Base-by-base conservation (phyloP, 37 sponge, comb jelly and placozoan species). In the Bolinopsis microptera region DNA sequence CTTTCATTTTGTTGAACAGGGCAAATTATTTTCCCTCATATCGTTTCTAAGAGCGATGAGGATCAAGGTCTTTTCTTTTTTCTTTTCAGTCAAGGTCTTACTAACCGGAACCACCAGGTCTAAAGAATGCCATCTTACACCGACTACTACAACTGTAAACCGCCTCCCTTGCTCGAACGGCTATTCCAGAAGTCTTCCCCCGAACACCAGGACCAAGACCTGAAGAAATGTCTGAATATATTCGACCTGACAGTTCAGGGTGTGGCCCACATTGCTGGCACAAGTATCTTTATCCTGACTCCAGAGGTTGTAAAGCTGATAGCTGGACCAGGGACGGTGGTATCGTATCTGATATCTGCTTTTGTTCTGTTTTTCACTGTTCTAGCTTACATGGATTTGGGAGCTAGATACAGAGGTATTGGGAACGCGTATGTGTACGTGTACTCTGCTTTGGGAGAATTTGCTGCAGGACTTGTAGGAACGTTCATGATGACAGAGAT, bases 191-290 rank as follows among this genome's bases (percentile, higher is more conserved):
- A n/a, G 26, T 30, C 26, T n/a, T 30, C 26, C n/a, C 75, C 75
- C 26, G n/a, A 72, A 28, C 26, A 24, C 31, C 3, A 72, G 26
- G 75, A 72, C 2, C 75, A 72, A 72, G 26, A 5, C 31, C 75
- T 72, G 75, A 72, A 72, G 75, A n/a, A 28, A 72, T 72, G 75
- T 28, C 75, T 72, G 31, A 72, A 72, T 21, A n/a, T 72, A 2
- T 72, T 72, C 31, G 75, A 72, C 75, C 75, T 72, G 75, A 72
- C 75, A 5, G 75, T 72, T n/a, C 75, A 72, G 75, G 75, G 75
- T 28, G 26, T 72, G 3, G 26, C 75, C 5, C 75, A 72, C 75
- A 72, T 72, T 18, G 61, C 61, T 13, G 61, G 61, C 13, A 48
- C 61, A 48, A 48, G 61, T 13, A 48, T 48, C 31, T 72, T 72